Conservation (phyloP, 2,888 invertebrate genomes). For the Amphimallon solstitiale region DNA sequence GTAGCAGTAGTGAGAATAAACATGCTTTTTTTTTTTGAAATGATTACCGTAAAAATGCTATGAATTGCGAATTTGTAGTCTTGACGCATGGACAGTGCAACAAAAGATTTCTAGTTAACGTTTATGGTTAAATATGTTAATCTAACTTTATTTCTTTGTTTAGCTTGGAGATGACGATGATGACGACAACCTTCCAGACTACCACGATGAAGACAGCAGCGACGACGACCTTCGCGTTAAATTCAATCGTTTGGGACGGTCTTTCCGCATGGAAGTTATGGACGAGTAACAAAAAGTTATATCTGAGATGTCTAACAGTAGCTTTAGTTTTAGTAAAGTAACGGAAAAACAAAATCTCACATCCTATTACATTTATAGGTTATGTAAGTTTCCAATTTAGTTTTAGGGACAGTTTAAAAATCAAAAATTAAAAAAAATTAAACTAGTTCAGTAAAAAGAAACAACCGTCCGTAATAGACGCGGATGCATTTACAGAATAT, state of each 20-base stretch:
- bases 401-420: conserved; percentile 18
- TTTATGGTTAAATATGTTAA: neutral
- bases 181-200: conserved; percentile 55
- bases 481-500: conserved; percentile 7
- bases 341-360: conserved; percentile 7
- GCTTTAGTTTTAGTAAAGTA: conserved; percentile 26
- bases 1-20: too few relatives aligned
- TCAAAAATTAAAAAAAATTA: conserved; percentile 1
- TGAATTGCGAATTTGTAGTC: too few relatives aligned
- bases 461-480: conserved; percentile 28
- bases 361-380: conserved; percentile 19
- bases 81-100: too few relatives aligned
- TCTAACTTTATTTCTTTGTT: conserved; percentile 31
- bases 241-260: conserved; percentile 52
- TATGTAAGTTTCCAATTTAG: conserved; percentile 10
- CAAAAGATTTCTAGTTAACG: too few relatives aligned
- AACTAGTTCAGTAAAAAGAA: conserved; percentile 1
- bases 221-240: conserved; percentile 53
- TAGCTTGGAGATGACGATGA: conserved; percentile 54
- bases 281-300: conserved; percentile 51
- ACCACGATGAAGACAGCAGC: conserved; percentile 56
- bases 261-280: conserved; percentile 60
- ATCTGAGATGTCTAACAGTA: conserved; percentile 42
- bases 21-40: too few relatives aligned
- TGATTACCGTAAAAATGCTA: too few relatives aligned